Evolutionary conservation across 2,113 vertebrate genomes (phyloP).

Genomic region (Climacteris rufus): DNA sequence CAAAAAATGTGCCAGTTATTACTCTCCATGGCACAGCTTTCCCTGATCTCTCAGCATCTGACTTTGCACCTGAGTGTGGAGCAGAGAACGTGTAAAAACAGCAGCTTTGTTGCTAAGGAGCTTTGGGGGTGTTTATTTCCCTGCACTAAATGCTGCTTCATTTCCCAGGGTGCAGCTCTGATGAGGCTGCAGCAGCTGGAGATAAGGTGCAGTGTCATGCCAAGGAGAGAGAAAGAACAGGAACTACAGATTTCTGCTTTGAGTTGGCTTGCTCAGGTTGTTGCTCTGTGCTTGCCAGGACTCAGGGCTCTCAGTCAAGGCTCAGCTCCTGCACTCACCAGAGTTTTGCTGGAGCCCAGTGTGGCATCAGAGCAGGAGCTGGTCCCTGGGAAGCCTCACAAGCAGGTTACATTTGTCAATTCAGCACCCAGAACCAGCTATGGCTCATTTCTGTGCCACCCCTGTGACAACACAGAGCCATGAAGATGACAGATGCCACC

Average conservation of each 20-base stretch:
- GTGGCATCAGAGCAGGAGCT: neutral
- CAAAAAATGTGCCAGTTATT: slow-evolving; percentile 16
- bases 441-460: neutral
- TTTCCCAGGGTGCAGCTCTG: neutral
- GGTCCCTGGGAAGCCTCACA: neutral
- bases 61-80: slow-evolving; percentile 5
- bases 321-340: neutral
- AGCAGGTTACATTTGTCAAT: neutral
- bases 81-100: neutral
- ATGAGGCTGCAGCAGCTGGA: neutral
- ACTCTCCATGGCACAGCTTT: slow-evolving; percentile 19
- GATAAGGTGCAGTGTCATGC: neutral
- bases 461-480: neutral
- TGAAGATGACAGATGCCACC: neutral
- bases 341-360: neutral
- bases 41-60: neutral
- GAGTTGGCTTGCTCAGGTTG: neutral
- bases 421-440: neutral
- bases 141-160: neutral
- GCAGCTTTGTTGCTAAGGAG: slow-evolving; percentile 3
- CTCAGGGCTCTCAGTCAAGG: rapidly evolving
- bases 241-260: neutral
- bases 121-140: neutral
- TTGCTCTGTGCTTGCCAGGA: neutral
- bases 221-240: neutral